phyloP scores from a whole-genome alignment of 1,140 invertebrate species.

The Battus philenor region DNA sequence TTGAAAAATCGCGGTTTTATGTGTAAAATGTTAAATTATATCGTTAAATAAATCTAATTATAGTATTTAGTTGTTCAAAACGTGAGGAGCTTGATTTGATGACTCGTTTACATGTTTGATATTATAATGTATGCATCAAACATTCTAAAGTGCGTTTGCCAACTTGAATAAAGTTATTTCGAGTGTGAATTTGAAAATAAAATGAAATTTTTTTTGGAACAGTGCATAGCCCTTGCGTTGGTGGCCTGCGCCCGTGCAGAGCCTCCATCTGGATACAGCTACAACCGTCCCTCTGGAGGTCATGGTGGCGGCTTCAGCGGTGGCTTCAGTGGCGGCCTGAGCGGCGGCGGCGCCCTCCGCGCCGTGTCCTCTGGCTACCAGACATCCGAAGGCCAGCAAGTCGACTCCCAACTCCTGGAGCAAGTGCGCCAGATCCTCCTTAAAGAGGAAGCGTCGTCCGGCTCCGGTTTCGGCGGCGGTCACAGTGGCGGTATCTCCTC shows the following conservation, averaged over 20 bases:
- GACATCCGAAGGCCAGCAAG: slow-evolving; percentile 83
- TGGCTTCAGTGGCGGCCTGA: slow-evolving; percentile 59
- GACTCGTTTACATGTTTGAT: too few species aligned
- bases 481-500: slow-evolving; percentile 76
- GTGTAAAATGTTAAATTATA: too few species aligned
- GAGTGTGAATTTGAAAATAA: too few species aligned
- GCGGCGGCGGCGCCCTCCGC: slow-evolving; percentile 76
- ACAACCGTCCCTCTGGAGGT: slow-evolving; percentile 65
- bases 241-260: slow-evolving; percentile 63
- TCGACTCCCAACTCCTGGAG: slow-evolving; percentile 84
- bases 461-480: slow-evolving; percentile 68
- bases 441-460: slow-evolving; percentile 80
- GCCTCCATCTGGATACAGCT: slow-evolving; percentile 70
- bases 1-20: too few species aligned
- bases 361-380: slow-evolving; percentile 82
- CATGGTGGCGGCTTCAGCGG: slow-evolving; percentile 69
- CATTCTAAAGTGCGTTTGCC: too few species aligned
- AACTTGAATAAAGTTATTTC: background rate
- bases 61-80: too few species aligned
- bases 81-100: too few species aligned
- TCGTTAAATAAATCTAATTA: too few species aligned
- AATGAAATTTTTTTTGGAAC: slow-evolving; percentile 36
- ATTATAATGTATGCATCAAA: too few species aligned
- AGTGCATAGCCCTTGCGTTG: slow-evolving; percentile 75
- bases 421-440: slow-evolving; percentile 85